Percentiles rank a stretch among this genome's conserved stretches.
Evolutionary conservation across 2,888 invertebrate species (phyloP).

Genomic region (Xanthia icteritia): DNA sequence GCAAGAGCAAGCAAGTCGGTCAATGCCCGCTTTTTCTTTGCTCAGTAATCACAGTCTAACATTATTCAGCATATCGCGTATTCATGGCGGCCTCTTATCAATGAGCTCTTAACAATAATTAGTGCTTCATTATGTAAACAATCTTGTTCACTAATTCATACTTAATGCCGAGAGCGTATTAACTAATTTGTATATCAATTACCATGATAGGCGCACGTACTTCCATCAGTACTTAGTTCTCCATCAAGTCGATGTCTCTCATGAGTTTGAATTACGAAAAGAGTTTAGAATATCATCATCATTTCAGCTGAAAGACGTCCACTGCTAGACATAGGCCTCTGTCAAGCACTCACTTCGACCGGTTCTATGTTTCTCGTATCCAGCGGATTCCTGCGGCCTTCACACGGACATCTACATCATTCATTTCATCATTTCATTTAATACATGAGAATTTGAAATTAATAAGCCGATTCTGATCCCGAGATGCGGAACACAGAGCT

Average conservation of each 20-base stretch:
- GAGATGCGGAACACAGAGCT: not conserved
- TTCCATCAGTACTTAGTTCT: conserved; percentile 8
- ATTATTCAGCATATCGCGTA: not conserved
- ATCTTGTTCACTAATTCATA: conserved; percentile 54
- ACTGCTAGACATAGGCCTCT: not conserved
- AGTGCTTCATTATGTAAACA: conserved; percentile 46
- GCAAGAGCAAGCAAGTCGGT: not conserved
- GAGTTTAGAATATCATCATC: not conserved
- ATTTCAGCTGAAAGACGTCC: not conserved
- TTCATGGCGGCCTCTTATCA: conserved; percentile 27
- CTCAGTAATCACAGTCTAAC: not conserved
- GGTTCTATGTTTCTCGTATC: not conserved
- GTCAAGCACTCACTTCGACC: too few species aligned
- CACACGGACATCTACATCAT: too few species aligned
- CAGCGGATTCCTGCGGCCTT: not conserved
- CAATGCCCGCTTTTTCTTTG: not conserved
- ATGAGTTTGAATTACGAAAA: conserved; percentile 13
- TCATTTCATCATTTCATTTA: too few species aligned
- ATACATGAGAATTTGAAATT: not conserved
- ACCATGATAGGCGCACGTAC: conserved; percentile 46
- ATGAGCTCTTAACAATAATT: conserved; percentile 39
- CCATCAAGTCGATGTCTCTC: not conserved
- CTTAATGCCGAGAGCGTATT: conserved; percentile 53
- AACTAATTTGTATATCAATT: conserved; percentile 64
- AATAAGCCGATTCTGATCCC: not conserved